Evolutionary conservation across 2,888 invertebrate genomes (phyloP).

Genomic region (Zeuzera pyrina): DNA sequence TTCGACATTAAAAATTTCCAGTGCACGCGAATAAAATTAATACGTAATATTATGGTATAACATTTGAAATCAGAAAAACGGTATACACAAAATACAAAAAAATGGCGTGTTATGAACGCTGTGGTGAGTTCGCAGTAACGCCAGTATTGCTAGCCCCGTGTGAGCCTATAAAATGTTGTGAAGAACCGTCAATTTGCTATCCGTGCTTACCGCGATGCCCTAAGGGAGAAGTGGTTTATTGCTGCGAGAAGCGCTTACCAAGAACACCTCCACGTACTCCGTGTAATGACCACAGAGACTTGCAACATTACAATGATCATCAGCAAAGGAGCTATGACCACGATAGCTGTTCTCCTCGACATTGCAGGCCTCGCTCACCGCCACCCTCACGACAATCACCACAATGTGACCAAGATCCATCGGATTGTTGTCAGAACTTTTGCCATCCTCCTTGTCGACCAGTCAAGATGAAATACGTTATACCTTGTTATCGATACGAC

Average conservation of each 20-base stretch:
- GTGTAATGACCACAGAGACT: neutral
- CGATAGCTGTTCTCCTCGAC: conserved; percentile 1
- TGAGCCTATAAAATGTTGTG: conserved; percentile 26
- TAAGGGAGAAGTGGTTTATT: conserved; percentile 28
- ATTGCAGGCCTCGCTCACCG: conserved; percentile 16
- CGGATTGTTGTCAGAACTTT: conserved; percentile 11
- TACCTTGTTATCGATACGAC: conserved; percentile 63
- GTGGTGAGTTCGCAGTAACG: conserved; percentile 35
- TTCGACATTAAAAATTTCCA: too few relatives aligned
- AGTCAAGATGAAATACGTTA: conserved; percentile 53
- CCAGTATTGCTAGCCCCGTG: conserved; percentile 35
- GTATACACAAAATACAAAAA: conserved; percentile 22
- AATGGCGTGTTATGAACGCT: conserved; percentile 42
- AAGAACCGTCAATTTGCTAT: conserved; percentile 25
- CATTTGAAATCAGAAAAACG: neutral
- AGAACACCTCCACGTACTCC: conserved; percentile 9
- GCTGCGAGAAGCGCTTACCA: conserved; percentile 26
- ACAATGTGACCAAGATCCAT: conserved; percentile 8
- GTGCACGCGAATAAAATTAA: too few relatives aligned
- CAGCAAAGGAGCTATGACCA: neutral
- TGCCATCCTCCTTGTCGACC: conserved; percentile 27
- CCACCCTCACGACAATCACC: neutral
- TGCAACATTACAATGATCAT: neutral
- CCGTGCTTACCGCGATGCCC: conserved; percentile 40
- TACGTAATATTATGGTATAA: neutral